Evolutionary conservation across 2,888 invertebrate species (phyloP), one percentile per base, ranked within the genome.

Genomic region (Muschampia staudingeri): DNA sequence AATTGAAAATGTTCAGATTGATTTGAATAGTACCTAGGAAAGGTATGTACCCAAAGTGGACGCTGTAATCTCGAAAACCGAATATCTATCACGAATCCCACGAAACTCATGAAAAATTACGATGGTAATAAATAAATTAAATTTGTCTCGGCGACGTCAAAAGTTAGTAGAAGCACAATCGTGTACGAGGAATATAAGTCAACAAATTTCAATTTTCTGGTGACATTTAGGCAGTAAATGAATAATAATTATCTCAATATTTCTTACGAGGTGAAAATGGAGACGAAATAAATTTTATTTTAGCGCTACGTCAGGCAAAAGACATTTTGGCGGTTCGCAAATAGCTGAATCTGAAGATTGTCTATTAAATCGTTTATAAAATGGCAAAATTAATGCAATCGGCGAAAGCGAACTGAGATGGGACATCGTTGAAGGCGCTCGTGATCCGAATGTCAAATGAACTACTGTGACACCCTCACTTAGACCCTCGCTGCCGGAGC

Each of bases 1-100:
- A 97, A 97, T 97, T 97, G 97, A 97, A 97, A 97, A 97, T 96
- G 96, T 96, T 96, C 95, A 93, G 97, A 97, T 97, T 97, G 97
- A 97, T 97, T 97, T 96, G 96, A 97, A 97, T 97, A 95, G 94
- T 93, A 93, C 91, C 90, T 92, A 95, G 94, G 92, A 95, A 95
- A 44, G n/a, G 48, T 16, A 52, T 52, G 95, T 95, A 96, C 94
- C 93, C 93, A 92, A 93, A 93, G 92, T 93, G 91, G 90, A 89
- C 89, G 90, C 87, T 89, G 76, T 81, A 81, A 76, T 81, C 80
- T 76, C 61, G 70, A 42, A 79, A 72, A 79, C 79, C 79, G 65
- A 77, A 90, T 92, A 91, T 93, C 93, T 93, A 91, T 93, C 92
- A 52, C 37, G 48, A 72, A 86, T 89, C 82, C 84, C 85, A 87